Percentiles rank a stretch among this genome's conserved stretches.
Evolutionary conservation across 2,113 vertebrate genomes (phyloP).

Genomic region (Fregetta grallaria): DNA sequence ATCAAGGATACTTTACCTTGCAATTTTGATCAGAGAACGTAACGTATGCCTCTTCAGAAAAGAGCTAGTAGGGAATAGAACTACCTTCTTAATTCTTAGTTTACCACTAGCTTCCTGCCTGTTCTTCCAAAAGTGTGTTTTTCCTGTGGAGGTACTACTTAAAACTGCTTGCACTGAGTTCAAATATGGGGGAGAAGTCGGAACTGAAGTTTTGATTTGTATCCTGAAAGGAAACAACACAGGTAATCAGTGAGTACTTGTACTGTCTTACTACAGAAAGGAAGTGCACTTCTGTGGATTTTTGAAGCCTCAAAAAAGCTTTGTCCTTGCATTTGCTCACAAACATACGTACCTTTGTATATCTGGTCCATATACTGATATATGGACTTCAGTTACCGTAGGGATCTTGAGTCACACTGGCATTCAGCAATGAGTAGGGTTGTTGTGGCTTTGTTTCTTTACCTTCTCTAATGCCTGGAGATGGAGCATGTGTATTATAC

Average conservation of each 20-base stretch:
- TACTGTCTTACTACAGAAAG: not conserved
- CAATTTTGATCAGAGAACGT: not conserved
- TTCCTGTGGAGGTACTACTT: not conserved
- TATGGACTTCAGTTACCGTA: accelerated
- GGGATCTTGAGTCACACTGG: not conserved
- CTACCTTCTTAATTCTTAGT: not conserved
- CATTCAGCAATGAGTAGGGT: not conserved
- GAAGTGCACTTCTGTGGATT: not conserved
- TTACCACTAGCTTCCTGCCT: not conserved
- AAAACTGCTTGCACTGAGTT: not conserved
- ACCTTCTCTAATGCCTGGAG: not conserved
- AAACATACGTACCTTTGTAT: accelerated
- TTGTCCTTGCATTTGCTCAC: not conserved
- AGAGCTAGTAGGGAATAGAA: not conserved
- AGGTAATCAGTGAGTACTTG: not conserved
- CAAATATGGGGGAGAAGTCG: not conserved
- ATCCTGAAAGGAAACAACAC: not conserved
- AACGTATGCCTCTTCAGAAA: not conserved
- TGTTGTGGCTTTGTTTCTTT: not conserved
- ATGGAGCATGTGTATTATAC: not conserved
- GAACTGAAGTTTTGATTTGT: not conserved
- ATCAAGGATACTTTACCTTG: not conserved
- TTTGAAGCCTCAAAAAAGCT: not conserved
- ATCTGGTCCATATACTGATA: not conserved
- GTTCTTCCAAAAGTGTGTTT: not conserved